Base-by-base conservation (phyloP, 2,888 invertebrate genomes). In the Coenonympha glycerion region DNA sequence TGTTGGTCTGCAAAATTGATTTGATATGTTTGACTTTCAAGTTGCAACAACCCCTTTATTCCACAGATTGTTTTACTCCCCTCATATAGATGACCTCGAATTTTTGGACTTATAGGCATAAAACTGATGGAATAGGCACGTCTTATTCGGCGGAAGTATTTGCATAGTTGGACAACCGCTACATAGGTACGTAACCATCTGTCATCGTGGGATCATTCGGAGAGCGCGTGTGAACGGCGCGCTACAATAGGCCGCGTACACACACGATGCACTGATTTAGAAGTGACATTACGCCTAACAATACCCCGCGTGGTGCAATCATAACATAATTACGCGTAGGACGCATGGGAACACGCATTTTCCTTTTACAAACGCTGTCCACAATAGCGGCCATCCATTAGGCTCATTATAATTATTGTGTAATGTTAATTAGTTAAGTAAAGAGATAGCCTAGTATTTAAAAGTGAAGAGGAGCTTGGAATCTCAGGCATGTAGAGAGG, bases 221-320 rank as follows among this genome's bases (percentile, higher is more conserved):
- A 79, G 73, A 76, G 77, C 69, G 78, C 82, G 82, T 86, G 85
- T 83, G 85, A 86, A 86, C 75, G 61, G 24, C 52, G 53, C 62
- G 67, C 65, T 73, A 85, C 83, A 86, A 86, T 82, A 68, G 79
- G 57, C 67, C 66, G 57, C 55, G 71, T 65, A 68, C 73, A 77
- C 72, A 78, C 72, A 71, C 71, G 75, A 75, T 73, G 74, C 69
- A 73, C 81, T 81, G 81, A 79, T 83, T 83, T 81, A 83, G 79
- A 82, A 71, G 76, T 79, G 74, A 71, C 80, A 80, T 80, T 79
- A 80, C 71, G 63, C 62, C 70, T 73, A 78, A 84, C 84, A 86
- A 85, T 80, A 80, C 75, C 58, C 69, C 62, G 61, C 44, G 55
- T 61, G 61, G 55, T 54, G 81, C 79, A 83, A 83, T 78, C 68